Evolutionary conservation across 2,797 vertebrate species (phyloP), one percentile per base, ranked within the genome.

Genomic region (Hydrolagus colliei): DNA sequence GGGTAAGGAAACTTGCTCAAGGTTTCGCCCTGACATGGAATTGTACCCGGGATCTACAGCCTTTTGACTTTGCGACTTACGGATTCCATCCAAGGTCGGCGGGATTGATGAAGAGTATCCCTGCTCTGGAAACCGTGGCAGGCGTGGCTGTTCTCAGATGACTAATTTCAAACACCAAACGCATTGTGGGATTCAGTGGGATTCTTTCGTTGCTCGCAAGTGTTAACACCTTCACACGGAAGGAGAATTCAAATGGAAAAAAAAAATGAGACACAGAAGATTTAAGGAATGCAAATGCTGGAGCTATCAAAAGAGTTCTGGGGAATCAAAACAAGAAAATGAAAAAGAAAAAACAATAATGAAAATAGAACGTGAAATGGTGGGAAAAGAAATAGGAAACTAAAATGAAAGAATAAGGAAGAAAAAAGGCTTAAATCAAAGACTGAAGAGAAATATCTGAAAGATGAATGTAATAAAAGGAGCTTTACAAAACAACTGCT

Each of bases 161-260:
- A 87, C 93, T 93, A 87, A 93, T 93, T 89, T 94, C 93, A 0
- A 94, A 94, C 86, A 94, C 88, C 61, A 94, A 91, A 87, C 93
- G 16, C 93, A 93, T 94, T 86, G 91, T 93, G 80, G 90, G 92
- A 73, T 93, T 94, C 85, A 94, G 87, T 6, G 92, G 93, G 87
- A 94, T 93, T 2, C 93, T 90, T 88, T 94, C 93, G 0, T 94
- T 94, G 90, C 92, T 94, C 87, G 93, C 93, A 89, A 94, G 86
- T 41, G 93, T 94, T 86, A 94, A 92, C n/a, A 94, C 92, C 93
- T 94, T 84, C 63, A 41, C 27, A 73, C 2, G 12, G 1, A 71
- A 10, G 86, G 13, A 9, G 7, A 74, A 18, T 9, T 35, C 41
- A 35, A 67, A 32, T 63, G 27, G 13, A 86, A 72, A 10, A 86